Base-by-base conservation (phyloP, 2,888 invertebrate species). In the Cyrtodaria siliqua region DNA sequence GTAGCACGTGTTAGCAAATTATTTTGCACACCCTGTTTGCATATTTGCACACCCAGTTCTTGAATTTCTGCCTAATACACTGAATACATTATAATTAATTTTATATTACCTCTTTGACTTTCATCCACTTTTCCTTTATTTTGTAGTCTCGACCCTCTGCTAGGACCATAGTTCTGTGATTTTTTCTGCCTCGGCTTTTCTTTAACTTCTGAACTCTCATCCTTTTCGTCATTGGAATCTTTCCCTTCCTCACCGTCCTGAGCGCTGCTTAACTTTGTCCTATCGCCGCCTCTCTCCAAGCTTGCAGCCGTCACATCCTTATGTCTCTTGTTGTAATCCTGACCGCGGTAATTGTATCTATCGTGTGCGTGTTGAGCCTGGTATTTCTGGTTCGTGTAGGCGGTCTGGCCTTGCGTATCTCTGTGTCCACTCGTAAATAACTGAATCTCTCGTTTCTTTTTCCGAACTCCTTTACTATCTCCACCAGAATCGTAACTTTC, bases 91-190 rank as follows among this genome's bases (percentile, higher is more conserved):
- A 6, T 9, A 47, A 47, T 47, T 9, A 47, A 6, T 47, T 47
- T 47, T 47, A 47, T 20, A 16, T 50, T 71, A 83, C 85, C 85
- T 82, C 85, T 80, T 24, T 85, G 85, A 62, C 82, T 83, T 52
- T 85, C 85, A 67, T 85, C 85, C 27, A 83, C 63, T 49, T 80
- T 82, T 33, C 73, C 79, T 47, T 61, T 62, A 14, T 27, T 56
- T 24, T 72, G 68, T 6, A 49, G 42, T 42, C 79, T 72, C 24
- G 60, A 47, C 4, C 68, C 72, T 64, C 64, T 62, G 20, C 62
- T 61, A 20, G 61, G 53, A 67, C 83, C 85, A 27, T 82, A 60
- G 38, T 80, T 82, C 26, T 70, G 77, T 40, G 55, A 59, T 14
- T 27, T 56, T 24, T 72, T 72, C 9, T 52, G 40, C 47, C 79